These are phyloP conservation scores for Podarcis muralis DNA, from an alignment of 2,113 vertebrate species.

Conservation along the genomic window DNA sequence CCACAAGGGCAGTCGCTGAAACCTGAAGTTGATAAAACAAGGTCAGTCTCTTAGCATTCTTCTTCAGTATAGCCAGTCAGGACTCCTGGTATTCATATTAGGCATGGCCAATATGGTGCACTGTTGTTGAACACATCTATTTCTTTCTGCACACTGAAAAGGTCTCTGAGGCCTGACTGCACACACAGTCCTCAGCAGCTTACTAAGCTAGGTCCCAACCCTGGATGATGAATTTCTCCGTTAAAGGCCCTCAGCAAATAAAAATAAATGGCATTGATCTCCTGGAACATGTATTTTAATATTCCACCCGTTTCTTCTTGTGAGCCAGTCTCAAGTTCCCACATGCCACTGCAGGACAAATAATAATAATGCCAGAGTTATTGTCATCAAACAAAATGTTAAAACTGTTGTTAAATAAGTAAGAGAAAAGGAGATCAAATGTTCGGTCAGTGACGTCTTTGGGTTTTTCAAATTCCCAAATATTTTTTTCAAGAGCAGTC, in stretches of 20 bases:
- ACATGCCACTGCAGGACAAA: not conserved
- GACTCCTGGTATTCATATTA: not conserved
- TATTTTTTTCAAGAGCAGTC: conserved; percentile 28
- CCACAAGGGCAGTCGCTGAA: not conserved
- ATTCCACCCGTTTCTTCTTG: not conserved
- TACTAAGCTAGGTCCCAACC: not conserved
- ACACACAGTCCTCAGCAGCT: not conserved
- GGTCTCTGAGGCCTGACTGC: not conserved
- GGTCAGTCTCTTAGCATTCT: not conserved
- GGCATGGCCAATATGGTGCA: not conserved
- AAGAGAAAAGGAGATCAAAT: conserved; percentile 42
- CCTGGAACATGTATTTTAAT: not conserved
- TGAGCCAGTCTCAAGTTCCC: accelerated
- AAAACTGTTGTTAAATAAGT: conserved; percentile 22
- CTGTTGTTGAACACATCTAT: not conserved
- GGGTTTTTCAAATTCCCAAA: conserved; percentile 59
- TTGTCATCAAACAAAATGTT: conserved; percentile 23
- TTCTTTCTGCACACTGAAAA: not conserved
- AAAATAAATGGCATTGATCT: not conserved
- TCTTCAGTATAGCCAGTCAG: not conserved
- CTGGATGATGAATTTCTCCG: not conserved
- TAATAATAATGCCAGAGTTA: not conserved
- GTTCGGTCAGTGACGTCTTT: conserved; percentile 52
- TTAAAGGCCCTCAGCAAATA: not conserved
- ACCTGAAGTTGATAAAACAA: not conserved